Base-by-base conservation (phyloP, 2,797 vertebrate genomes). In the Sebastes ruberrimus region DNA sequence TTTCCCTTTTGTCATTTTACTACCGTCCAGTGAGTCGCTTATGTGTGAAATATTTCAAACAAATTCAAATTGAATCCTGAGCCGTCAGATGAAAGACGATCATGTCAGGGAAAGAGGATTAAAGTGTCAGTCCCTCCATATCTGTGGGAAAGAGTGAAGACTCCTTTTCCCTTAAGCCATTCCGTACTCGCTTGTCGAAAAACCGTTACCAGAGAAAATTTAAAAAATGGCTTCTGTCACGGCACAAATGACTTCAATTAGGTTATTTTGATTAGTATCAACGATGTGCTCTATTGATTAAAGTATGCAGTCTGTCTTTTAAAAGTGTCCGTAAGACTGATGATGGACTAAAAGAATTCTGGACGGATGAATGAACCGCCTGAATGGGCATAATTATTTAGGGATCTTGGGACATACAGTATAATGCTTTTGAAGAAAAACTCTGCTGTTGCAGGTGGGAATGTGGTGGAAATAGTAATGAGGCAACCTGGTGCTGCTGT, bases 51-150 rank as follows among this genome's bases (percentile, higher is more conserved):
- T 52, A 80, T 76, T 74, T 79, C 57, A 55, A 66, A 80, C 61
- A 25, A 86, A 88, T 85, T 83, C 56, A 81, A 77, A 83, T 53
- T 74, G 57, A 89, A 80, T 83, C 35, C 64, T 56, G 38, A 85
- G 70, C 72, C 7, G 25, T 32, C 64, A 60, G 60, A 85, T 82
- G 76, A 89, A 87, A 82, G 82, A 82, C 10, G 62, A 71, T 71
- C 74, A 52, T 9, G 62, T 87, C 76, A 73, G 71, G 63, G 32
- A 74, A 82, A 78, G 59, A 79, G 69, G 79, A 90, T 83, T 86
- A 83, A 73, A 80, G 81, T 25, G 57, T 61, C 71, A 72, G 82
- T 33, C n/a, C 38, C 11, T 63, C 72, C 38, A 59, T 20, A 65
- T 78, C 57, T 52, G 7, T 27, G 27, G 28, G 55, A 68, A 55